Conservation (phyloP, 2,888 invertebrate genomes). For the Rhagium mordax region DNA sequence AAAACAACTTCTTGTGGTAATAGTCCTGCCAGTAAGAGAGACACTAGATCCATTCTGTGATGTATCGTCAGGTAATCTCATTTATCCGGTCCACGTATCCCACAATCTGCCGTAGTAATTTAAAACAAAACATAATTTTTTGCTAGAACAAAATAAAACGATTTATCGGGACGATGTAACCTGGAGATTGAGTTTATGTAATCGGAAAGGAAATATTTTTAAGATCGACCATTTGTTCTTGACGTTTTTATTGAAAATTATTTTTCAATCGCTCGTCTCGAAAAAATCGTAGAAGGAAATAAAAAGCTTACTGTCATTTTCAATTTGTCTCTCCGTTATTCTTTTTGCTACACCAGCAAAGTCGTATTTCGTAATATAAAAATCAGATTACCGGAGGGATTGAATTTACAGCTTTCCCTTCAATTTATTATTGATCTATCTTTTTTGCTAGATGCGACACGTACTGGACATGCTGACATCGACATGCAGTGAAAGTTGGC, state of each 20-base stretch:
- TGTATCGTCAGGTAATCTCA: neutral
- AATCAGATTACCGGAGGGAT: slow-evolving; percentile 53
- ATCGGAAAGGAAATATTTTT: slow-evolving; percentile 60
- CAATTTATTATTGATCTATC: slow-evolving; percentile 51
- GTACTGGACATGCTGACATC: slow-evolving; percentile 27
- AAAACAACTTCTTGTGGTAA: neutral
- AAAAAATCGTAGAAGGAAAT: slow-evolving; percentile 45
- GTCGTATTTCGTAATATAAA: slow-evolving; percentile 54
- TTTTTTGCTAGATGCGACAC: slow-evolving; percentile 11
- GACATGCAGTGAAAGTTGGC: slow-evolving; percentile 23
- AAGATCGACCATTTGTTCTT: slow-evolving; percentile 62
- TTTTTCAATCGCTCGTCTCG: slow-evolving; percentile 43
- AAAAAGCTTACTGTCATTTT: slow-evolving; percentile 65
- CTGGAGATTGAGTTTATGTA: slow-evolving; percentile 57
- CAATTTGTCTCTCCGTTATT: slow-evolving; percentile 61
- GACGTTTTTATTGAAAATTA: slow-evolving; percentile 67
- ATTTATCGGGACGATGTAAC: slow-evolving; percentile 17
- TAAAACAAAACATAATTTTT: slow-evolving; percentile 27
- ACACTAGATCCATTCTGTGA: neutral
- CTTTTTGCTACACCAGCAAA: slow-evolving; percentile 50
- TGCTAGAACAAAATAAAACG: slow-evolving; percentile 24
- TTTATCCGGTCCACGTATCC: slow-evolving; percentile 4
- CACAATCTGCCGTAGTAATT: slow-evolving; percentile 15
- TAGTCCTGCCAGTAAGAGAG: neutral
- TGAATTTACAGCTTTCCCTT: slow-evolving; percentile 46